phyloP scores from a whole-genome alignment of 37 sponge, comb jelly and placozoan genomes.

The Crambe crambe region DNA sequence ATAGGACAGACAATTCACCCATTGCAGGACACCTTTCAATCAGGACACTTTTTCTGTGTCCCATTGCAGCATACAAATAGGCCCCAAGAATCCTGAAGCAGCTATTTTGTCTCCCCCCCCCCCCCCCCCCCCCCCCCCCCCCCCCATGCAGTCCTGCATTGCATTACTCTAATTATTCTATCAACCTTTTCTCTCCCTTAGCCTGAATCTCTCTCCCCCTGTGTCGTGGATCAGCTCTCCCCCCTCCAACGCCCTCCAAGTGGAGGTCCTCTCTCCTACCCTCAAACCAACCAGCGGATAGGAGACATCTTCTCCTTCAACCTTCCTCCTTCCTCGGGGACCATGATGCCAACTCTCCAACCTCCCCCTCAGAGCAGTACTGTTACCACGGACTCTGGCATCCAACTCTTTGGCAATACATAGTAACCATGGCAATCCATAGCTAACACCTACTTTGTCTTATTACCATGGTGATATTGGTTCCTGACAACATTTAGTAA shows the following conservation, averaged over 20 bases:
- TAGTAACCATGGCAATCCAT: background rate
- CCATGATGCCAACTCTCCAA: background rate
- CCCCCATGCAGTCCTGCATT: too few species aligned
- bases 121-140: too few species aligned
- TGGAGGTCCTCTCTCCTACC: background rate
- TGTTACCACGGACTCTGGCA: background rate
- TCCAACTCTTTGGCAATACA: conserved; percentile 29
- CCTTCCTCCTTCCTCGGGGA: background rate
- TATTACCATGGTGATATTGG: too few species aligned
- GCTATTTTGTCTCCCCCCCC: too few species aligned
- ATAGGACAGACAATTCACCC: too few species aligned
- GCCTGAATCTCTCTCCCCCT: conserved; percentile 23
- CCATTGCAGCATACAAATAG: too few species aligned
- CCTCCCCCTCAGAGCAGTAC: background rate
- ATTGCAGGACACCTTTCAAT: too few species aligned
- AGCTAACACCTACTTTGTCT: background rate
- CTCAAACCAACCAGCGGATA: conserved; percentile 8
- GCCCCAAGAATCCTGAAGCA: too few species aligned
- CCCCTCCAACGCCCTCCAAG: background rate
- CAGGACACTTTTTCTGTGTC: too few species aligned
- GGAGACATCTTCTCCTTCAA: conserved; percentile 43
- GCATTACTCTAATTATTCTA: too few species aligned
- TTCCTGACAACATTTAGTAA: too few species aligned
- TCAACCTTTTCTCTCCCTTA: too few species aligned
- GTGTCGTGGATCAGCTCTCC: background rate